Evolutionary conservation across 30 jellyfish, hydroid and myxozoan species (phyloP).

Genomic region (Cassiopea andromeda): DNA sequence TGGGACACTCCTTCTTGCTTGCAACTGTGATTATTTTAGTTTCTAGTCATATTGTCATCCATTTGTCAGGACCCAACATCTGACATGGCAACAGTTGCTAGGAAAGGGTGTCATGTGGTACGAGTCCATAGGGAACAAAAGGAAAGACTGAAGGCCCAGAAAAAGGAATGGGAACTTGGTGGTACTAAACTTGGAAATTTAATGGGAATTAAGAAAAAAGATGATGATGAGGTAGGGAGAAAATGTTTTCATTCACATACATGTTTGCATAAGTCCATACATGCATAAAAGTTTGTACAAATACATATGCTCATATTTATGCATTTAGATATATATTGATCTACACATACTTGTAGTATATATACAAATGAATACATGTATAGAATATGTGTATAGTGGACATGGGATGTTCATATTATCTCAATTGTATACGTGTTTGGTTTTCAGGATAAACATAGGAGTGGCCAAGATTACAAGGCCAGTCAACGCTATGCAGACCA

Average conservation of each 20-base stretch:
- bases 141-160: constrained; percentile 94
- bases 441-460: constrained; percentile 43
- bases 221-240: constrained; percentile 80
- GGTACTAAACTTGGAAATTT: constrained; percentile 96
- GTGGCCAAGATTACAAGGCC: constrained; percentile 83
- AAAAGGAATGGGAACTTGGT: constrained; percentile 96
- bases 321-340: not conserved
- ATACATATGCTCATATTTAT: too few species aligned
- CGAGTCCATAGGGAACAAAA: constrained; percentile 93
- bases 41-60: too few species aligned
- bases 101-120: constrained; percentile 98
- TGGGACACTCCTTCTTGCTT: too few species aligned
- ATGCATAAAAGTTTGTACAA: too few species aligned
- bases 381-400: too few species aligned
- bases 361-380: too few species aligned
- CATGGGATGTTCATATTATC: too few species aligned
- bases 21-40: too few species aligned
- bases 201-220: constrained; percentile 93
- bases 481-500: constrained; percentile 81
- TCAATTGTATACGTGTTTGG: not conserved
- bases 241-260: too few species aligned
- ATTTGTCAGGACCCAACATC: constrained; percentile 91
- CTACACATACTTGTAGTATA: not conserved
- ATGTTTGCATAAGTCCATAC: too few species aligned
- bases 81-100: constrained; percentile 94